These are phyloP conservation scores for Acanthurus tractus DNA, from an alignment of 2,797 vertebrate species.

Conservation along the genomic window DNA sequence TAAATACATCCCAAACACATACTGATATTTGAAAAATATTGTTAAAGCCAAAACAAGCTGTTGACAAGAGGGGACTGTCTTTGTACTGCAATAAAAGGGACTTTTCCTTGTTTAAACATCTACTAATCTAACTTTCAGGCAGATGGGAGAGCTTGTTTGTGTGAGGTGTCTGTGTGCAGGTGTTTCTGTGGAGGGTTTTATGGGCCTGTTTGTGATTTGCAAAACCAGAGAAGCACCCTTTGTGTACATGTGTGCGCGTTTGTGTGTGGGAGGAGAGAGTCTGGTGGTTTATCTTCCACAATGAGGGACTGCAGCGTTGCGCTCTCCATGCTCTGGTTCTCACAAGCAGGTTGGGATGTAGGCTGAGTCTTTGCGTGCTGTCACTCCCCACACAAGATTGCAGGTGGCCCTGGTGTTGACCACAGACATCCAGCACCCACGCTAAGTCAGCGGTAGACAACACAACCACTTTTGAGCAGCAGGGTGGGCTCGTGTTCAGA, in stretches of 20 bases:
- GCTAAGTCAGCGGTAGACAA: slow-evolving; percentile 47
- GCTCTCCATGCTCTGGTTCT: slow-evolving; percentile 31
- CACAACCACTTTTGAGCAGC: slow-evolving; percentile 47
- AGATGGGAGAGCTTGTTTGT: slow-evolving; percentile 41
- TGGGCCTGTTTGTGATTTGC: slow-evolving; percentile 54
- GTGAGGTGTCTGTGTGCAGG: slow-evolving; percentile 49
- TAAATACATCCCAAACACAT: neutral
- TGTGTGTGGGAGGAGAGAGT: slow-evolving; percentile 14
- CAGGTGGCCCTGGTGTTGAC: slow-evolving; percentile 59
- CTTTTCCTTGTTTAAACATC: slow-evolving; percentile 1
- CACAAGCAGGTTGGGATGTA: slow-evolving; percentile 18
- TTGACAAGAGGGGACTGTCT: neutral
- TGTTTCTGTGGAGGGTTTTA: slow-evolving; percentile 50
- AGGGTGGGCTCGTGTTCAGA: slow-evolving; percentile 53
- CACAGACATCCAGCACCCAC: slow-evolving; percentile 50
- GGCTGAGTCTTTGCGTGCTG: slow-evolving; percentile 18
- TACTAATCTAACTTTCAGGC: neutral
- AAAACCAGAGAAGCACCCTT: slow-evolving; percentile 29
- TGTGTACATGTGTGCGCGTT: neutral
- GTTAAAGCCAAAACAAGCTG: neutral
- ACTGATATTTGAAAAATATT: neutral
- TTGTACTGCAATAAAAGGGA: neutral
- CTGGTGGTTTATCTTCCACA: slow-evolving; percentile 14
- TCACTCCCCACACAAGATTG: slow-evolving; percentile 23
- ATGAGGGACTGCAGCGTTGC: slow-evolving; percentile 8